A percentile compares a stretch with the other conserved stretches of the same genome.
These are phyloP conservation scores for Apteryx mantelli DNA, from an alignment of 2,113 vertebrate species.

Conservation along the genomic window DNA sequence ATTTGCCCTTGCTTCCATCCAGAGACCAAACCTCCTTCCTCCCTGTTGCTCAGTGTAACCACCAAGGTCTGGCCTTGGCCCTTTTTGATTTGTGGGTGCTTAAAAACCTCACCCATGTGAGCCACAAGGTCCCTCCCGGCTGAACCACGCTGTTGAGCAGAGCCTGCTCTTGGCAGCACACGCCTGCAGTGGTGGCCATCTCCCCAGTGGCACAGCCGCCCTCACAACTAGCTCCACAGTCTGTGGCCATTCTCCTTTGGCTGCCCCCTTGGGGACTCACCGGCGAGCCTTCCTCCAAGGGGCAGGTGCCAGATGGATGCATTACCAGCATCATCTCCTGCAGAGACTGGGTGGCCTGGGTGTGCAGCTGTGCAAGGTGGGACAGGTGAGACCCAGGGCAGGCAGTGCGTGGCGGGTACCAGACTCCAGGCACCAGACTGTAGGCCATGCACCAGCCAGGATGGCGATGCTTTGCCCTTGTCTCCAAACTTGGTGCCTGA, in stretches of 20 bases:
- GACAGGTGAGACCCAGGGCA: no score
- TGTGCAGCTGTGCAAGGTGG: no score
- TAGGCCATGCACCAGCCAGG: background rate
- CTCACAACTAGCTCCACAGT: no score
- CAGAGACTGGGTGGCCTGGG: no score
- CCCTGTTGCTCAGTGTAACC: background rate
- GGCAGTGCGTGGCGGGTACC: no score
- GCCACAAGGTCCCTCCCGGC: background rate
- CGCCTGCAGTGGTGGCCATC: background rate
- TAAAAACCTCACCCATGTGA: background rate
- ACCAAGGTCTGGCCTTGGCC: background rate
- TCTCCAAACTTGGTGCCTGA: background rate
- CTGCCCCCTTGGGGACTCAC: no score
- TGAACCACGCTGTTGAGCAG: background rate
- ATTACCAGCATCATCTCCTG: no score
- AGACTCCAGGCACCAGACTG: no score
- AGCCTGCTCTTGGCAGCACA: background rate
- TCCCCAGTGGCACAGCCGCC: background rate
- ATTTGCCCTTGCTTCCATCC: background rate
- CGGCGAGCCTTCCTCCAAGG: no score
- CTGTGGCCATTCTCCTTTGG: background rate
- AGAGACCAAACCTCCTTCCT: background rate
- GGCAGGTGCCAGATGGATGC: no score
- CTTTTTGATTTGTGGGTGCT: background rate
- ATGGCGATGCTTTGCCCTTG: background rate